Conservation (phyloP, 2,797 vertebrate genomes). For the Thunnus albacares region DNA sequence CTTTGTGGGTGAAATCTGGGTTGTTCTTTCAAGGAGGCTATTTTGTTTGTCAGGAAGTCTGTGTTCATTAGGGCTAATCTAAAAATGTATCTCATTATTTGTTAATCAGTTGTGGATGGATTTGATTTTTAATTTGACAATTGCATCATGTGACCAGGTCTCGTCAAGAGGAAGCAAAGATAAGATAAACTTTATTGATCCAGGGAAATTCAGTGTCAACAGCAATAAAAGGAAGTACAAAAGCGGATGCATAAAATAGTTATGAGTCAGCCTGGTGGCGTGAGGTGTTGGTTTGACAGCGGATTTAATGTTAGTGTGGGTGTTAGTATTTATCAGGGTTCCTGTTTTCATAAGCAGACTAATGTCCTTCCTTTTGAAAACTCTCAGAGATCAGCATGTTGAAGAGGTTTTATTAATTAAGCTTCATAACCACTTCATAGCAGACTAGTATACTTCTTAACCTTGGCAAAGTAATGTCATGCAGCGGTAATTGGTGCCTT, state of each 20-base stretch:
- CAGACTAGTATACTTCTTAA: constrained; percentile 6
- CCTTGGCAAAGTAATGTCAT: constrained; percentile 1
- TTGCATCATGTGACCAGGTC: not conserved
- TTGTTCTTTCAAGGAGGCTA: constrained; percentile 6
- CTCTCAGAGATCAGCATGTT: constrained; percentile 1
- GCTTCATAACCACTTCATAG: constrained; percentile 27
- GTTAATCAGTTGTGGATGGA: not conserved
- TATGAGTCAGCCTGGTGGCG: not conserved
- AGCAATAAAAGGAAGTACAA: constrained; percentile 22
- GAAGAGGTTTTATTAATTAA: constrained; percentile 46
- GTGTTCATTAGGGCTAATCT: not conserved
- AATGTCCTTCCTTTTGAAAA: not conserved
- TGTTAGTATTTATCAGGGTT: constrained; percentile 9
- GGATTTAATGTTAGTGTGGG: not conserved
- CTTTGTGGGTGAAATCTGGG: constrained; percentile 10
- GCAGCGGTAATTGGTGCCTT: constrained; percentile 39
- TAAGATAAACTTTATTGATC: constrained; percentile 24
- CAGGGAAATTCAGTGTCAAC: constrained; percentile 19
- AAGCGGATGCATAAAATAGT: not conserved
- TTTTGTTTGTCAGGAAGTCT: not conserved
- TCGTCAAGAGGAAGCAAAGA: constrained; percentile 17
- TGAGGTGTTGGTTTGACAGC: not conserved
- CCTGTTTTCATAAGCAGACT: not conserved
- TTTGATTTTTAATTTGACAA: constrained; percentile 8
- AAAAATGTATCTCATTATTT: not conserved